Percentiles rank a stretch among this genome's conserved stretches.
These are phyloP conservation scores for Drosophila serrata DNA, from an alignment of 1,140 invertebrate species.

Conservation along the genomic window DNA sequence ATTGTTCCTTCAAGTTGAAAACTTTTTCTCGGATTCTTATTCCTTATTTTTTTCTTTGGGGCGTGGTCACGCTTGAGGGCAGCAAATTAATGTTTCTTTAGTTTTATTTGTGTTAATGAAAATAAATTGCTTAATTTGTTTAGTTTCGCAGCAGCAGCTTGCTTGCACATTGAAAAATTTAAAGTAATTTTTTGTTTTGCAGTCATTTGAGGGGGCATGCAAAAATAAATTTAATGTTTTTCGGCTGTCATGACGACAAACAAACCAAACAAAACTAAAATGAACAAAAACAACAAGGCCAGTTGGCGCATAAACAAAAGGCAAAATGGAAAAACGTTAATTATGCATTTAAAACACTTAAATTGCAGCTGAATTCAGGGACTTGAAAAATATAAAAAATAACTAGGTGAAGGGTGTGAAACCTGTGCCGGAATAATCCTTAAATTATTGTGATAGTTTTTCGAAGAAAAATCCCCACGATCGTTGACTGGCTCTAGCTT, in stretches of 20 bases:
- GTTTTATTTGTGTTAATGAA: slow-evolving; percentile 72
- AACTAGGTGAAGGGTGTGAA: slow-evolving; percentile 20
- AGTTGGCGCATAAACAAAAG: slow-evolving; percentile 48
- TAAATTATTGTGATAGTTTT: slow-evolving; percentile 15
- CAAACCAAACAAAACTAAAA: slow-evolving; percentile 18
- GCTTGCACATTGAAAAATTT: slow-evolving; percentile 49
- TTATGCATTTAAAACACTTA: slow-evolving; percentile 31
- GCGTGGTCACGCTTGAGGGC: slow-evolving; percentile 56
- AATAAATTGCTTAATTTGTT: slow-evolving; percentile 81
- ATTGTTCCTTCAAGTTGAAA: slow-evolving; percentile 38
- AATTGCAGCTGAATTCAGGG: slow-evolving; percentile 32
- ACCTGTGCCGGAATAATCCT: background rate
- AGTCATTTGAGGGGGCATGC: slow-evolving; percentile 5
- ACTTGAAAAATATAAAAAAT: slow-evolving; percentile 2
- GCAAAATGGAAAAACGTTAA: slow-evolving; percentile 47
- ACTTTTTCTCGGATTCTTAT: slow-evolving; percentile 6
- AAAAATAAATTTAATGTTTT: slow-evolving; percentile 40
- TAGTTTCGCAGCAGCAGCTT: slow-evolving; percentile 31
- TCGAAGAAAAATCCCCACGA: slow-evolving; percentile 13
- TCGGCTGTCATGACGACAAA: slow-evolving; percentile 17
- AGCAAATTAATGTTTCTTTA: slow-evolving; percentile 46
- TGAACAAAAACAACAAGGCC: slow-evolving; percentile 38
- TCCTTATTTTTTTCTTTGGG: background rate
- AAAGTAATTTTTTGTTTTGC: slow-evolving; percentile 47
- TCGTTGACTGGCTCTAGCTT: slow-evolving; percentile 61